Evolutionary conservation across 92 coral and sea anemone species (phyloP).

Genomic region (Galaxea fascicularis): DNA sequence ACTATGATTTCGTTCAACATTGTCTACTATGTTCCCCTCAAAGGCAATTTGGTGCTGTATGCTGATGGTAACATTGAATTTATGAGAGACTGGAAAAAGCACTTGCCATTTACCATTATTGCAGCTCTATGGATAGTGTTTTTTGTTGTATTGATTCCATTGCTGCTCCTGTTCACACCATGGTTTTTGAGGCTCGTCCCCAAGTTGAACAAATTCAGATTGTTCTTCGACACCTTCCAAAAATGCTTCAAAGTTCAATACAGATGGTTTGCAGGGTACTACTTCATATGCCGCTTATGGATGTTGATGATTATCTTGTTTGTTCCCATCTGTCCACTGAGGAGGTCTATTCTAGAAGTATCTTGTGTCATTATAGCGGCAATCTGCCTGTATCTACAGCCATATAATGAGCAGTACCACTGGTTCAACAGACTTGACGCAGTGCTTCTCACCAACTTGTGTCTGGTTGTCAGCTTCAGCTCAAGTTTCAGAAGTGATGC

Average conservation of each 20-base stretch:
- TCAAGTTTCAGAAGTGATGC: constrained; percentile 60
- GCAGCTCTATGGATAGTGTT: constrained; percentile 73
- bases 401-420: constrained; percentile 73
- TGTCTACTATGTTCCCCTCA: constrained; percentile 61
- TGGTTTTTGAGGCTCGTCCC: constrained; percentile 73
- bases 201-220: constrained; percentile 76
- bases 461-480: constrained; percentile 70
- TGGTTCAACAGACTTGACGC: constrained; percentile 90
- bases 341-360: constrained; percentile 63
- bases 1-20: constrained; percentile 79
- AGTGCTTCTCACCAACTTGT: constrained; percentile 75
- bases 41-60: constrained; percentile 57
- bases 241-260: constrained; percentile 88
- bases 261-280: constrained; percentile 98
- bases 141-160: constrained; percentile 84
- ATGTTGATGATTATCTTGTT: constrained; percentile 56
- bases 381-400: constrained; percentile 69
- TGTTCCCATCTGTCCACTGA: constrained; percentile 51
- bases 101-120: constrained; percentile 70
- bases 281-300: constrained; percentile 82
- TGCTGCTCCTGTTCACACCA: constrained; percentile 82
- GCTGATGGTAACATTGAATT: constrained; percentile 73
- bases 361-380: constrained; percentile 76
- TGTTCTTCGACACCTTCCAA: constrained; percentile 87
- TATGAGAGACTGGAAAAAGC: constrained; percentile 65